Evolutionary conservation across 2,797 vertebrate genomes (phyloP), one percentile per base, ranked within the genome.

Genomic region (Protosalanx chinensis): DNA sequence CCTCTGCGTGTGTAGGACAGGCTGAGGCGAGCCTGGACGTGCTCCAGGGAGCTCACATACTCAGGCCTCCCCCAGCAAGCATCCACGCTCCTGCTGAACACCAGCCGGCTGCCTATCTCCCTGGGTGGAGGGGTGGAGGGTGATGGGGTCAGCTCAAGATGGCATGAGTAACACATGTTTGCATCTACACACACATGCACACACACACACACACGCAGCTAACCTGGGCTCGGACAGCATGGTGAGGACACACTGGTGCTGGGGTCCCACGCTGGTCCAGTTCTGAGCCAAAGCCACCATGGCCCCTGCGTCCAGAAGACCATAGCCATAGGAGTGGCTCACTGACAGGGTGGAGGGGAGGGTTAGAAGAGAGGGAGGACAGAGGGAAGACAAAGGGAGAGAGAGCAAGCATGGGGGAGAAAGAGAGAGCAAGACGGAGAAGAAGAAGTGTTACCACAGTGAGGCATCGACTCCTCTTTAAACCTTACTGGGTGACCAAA

Each of bases 301-400:
- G 53, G 94, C 93, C 0, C 95, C 96, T 0, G 97, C 96, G 0
- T 99, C 96, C 85, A 99, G 84, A 61, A 99, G 91, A 33, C 97
- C 97, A 0, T 98, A 99, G 72, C 97, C 97, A 0, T 98, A 99
- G 0, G 97, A 98, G 73, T 99, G 97, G 88, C 97, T 99, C 86
- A 99, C 97, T 99, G 90, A 12, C 64, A 77, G 71, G 30, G 58
- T 23, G n/a, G 41, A 65, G 16, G 12, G 53, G 67, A 27, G 1
- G 23, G 23, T 27, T 27, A 27, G 23, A 27, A 27, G 23, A 27
- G 23, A 27, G 23, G 23, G 30, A 72, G 46, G 30, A 58, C 73
- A 79, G 35, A n/a, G 51, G 6, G 51, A 56, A 13, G 6, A 13
- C 35, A 51, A 0, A 16, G 49, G 16, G 49, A 13, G 49, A 51